A percentile compares a stretch with the other conserved stretches of the same genome.
These are phyloP conservation scores for Paradoxurus hermaphroditus DNA, from an alignment of 2,113 vertebrate genomes.

Conservation along the genomic window DNA sequence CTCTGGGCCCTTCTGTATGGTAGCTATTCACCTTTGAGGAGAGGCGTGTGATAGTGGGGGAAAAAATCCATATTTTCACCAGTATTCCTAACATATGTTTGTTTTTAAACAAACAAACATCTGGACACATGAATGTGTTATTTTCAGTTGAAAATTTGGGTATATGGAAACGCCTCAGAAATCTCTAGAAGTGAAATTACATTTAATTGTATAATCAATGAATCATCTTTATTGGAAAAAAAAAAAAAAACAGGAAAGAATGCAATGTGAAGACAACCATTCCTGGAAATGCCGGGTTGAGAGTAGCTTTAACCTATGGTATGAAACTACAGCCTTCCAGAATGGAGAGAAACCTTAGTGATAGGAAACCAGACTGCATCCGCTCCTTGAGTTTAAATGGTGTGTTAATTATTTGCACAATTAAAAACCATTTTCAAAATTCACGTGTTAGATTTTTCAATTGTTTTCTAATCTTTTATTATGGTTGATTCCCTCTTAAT, in stretches of 20 bases:
- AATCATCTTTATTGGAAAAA: neutral
- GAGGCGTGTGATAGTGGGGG: neutral
- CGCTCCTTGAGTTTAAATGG: neutral
- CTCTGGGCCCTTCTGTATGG: neutral
- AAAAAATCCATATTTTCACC: neutral
- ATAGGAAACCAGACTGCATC: neutral
- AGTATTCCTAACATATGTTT: neutral
- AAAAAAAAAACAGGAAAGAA: neutral
- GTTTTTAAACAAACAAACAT: neutral
- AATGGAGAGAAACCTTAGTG: neutral
- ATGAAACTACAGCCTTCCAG: neutral
- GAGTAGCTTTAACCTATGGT: neutral
- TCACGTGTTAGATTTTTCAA: neutral
- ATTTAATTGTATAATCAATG: neutral
- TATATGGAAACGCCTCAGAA: neutral
- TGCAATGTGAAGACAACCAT: neutral
- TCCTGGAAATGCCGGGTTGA: neutral
- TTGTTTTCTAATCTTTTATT: conserved; percentile 8
- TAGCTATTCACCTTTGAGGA: neutral
- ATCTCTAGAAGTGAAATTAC: neutral
- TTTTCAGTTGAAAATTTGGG: conserved; percentile 8
- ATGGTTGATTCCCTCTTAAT: neutral
- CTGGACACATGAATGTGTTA: neutral
- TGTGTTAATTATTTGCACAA: neutral
- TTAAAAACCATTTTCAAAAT: neutral